Base-by-base conservation (phyloP, 1,140 invertebrate genomes). In the Platorchestia sp. region DNA sequence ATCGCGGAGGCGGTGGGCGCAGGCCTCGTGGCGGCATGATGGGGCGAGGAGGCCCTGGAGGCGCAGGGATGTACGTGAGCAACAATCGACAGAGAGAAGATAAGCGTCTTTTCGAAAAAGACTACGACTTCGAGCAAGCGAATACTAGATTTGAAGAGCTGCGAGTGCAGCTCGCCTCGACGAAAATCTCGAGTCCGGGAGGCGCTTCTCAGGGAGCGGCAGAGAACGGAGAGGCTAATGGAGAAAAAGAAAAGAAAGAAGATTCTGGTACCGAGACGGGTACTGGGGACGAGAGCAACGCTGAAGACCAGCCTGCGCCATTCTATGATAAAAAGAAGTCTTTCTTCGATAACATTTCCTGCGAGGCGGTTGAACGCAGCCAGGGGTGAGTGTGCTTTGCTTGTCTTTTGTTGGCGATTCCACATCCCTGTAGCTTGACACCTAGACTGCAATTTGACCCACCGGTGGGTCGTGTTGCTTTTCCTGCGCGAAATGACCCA, bases 301-400 rank as follows among this genome's bases (percentile, higher is more conserved):
- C 96, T 42, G 98, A 98, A 96, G 96, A 97, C 97, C 97, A 40
- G 96, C 96, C 40, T 97, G 97, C 93, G 36, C 95, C 93, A 10
- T 98, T 97, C 97, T 99, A 99, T 97, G 99, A 99, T 97, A 99
- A 99, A 97, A 98, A 98, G 96, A 99, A 99, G 97, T 99, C 99
- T 93, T 99, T 99, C 98, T 99, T 99, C 97, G 99, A 99, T 97
- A 99, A 98, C 97, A 99, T 99, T 96, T 99, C 99, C 96, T 99
- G 99, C 97, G 99, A 99, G 97, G 99, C 99, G 96, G 98, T 99
- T 75, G 99, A 99, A 97, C 98, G 98, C 97, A 98, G 98, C 97
- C 98, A 98, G 97, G 98, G 98, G 98, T 98, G 97, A 97, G 97
- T 89, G 43, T 75, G n/a, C n/a, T n/a, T n/a, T n/a, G n/a, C n/a